A percentile compares a stretch with the other conserved stretches of the same genome.
phyloP scores from a whole-genome alignment of 1,140 invertebrate genomes.

The Zaprionus ghesquierei region DNA sequence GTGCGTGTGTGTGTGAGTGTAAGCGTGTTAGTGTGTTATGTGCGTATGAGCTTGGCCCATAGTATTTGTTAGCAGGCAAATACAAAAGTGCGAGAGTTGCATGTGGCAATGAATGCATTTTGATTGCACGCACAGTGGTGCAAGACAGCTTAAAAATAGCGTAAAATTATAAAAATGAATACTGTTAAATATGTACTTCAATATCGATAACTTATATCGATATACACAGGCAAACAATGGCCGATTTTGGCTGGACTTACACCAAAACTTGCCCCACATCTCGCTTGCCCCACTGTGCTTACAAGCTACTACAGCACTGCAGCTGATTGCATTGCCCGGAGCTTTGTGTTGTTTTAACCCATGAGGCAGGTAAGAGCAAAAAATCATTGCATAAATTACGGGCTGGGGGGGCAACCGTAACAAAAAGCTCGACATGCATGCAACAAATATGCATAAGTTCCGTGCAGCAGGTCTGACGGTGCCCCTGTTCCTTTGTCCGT shows the following conservation, averaged over 20 bases:
- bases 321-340: constrained; percentile 35
- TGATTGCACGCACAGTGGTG: constrained; percentile 58
- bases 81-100: constrained; percentile 46
- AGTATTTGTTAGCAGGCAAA: constrained; percentile 48
- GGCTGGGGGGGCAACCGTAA: constrained; percentile 15
- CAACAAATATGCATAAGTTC: constrained; percentile 73
- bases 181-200: too few relatives aligned
- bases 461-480: constrained; percentile 7
- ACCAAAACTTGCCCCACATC: not conserved
- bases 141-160: not conserved
- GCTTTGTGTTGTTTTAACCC: constrained; percentile 60
- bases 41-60: constrained; percentile 26
- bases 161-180: too few relatives aligned
- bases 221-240: not conserved
- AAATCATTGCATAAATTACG: constrained; percentile 75
- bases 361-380: constrained; percentile 35
- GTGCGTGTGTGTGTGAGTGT: constrained; percentile 3
- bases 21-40: constrained; percentile 3
- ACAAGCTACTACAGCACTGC: not conserved
- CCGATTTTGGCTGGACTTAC: too few relatives aligned
- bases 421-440: constrained; percentile 45
- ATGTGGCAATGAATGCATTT: constrained; percentile 61
- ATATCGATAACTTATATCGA: too few relatives aligned
- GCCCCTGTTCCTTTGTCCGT: not conserved
- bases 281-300: constrained; percentile 28